phyloP scores from a whole-genome alignment of 2,888 invertebrate species.

The Aquatica leii region DNA sequence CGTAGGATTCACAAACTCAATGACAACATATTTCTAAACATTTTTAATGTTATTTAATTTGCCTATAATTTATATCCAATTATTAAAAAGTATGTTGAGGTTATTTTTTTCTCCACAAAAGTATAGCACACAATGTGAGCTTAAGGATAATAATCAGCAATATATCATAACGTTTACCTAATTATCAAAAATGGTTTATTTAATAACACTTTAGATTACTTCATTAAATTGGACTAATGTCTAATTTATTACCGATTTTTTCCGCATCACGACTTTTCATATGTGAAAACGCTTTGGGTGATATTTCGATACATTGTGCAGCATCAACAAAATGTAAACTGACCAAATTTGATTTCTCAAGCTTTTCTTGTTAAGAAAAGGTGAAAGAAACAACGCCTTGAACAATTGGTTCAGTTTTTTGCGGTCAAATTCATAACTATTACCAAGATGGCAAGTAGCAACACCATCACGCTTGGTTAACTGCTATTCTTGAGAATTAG shows the following conservation, averaged over 20 bases:
- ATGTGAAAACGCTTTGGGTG: no score
- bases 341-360: no score
- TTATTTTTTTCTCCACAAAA: conserved; percentile 1
- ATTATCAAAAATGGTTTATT: conserved; percentile 24
- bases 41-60: not conserved
- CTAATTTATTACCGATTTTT: conserved; percentile 26
- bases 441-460: not conserved
- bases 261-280: conserved; percentile 23
- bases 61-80: conserved; percentile 5
- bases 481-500: no score
- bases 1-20: no score
- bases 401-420: no score
- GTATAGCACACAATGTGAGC: not conserved
- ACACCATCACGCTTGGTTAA: no score
- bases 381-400: no score
- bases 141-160: conserved; percentile 15
- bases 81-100: conserved; percentile 10
- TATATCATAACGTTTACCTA: conserved; percentile 24
- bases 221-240: conserved; percentile 18
- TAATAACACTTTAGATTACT: conserved; percentile 26
- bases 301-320: no score
- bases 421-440: no score
- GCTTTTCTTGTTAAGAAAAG: no score
- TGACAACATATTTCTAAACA: not conserved
- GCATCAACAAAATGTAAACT: no score